A percentile compares a stretch with the other conserved stretches of the same genome.
phyloP scores from a whole-genome alignment of 2,113 vertebrate genomes.

The Neoarius graeffei region DNA sequence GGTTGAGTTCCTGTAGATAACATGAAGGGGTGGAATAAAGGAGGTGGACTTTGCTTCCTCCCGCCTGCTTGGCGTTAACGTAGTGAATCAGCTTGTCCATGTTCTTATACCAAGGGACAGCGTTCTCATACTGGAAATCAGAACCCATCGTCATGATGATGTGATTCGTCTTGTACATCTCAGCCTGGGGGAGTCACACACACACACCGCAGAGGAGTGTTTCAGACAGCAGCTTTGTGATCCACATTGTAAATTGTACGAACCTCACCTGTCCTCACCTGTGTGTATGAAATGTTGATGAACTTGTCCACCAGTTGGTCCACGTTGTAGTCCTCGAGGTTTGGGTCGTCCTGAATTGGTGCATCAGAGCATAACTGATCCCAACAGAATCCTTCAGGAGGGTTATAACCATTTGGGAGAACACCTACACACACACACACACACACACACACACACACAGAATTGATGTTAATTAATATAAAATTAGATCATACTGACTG shows the following conservation, averaged over 20 bases:
- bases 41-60: constrained; percentile 74
- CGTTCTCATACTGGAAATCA: constrained; percentile 92
- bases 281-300: constrained; percentile 62
- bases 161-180: constrained; percentile 82
- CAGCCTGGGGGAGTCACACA: constrained; percentile 63
- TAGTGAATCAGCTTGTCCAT: constrained; percentile 86
- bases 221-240: neutral
- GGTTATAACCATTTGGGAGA: constrained; percentile 86
- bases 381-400: constrained; percentile 83
- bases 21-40: constrained; percentile 91
- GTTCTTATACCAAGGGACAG: constrained; percentile 90
- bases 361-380: constrained; percentile 80
- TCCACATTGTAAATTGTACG: neutral
- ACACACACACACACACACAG: neutral
- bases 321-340: constrained; percentile 84
- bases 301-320: constrained; percentile 74
- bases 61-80: constrained; percentile 78
- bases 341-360: constrained; percentile 81
- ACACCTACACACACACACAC: constrained; percentile 71
- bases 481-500: neutral
- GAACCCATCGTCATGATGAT: constrained; percentile 95
- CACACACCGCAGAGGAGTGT: neutral
- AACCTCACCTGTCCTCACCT: constrained; percentile 66
- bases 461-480: neutral
- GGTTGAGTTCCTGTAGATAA: constrained; percentile 86